Evolutionary conservation across 2,888 invertebrate species (phyloP), one percentile per base, ranked within the genome.

Genomic region (Scaptomyza reducta): DNA sequence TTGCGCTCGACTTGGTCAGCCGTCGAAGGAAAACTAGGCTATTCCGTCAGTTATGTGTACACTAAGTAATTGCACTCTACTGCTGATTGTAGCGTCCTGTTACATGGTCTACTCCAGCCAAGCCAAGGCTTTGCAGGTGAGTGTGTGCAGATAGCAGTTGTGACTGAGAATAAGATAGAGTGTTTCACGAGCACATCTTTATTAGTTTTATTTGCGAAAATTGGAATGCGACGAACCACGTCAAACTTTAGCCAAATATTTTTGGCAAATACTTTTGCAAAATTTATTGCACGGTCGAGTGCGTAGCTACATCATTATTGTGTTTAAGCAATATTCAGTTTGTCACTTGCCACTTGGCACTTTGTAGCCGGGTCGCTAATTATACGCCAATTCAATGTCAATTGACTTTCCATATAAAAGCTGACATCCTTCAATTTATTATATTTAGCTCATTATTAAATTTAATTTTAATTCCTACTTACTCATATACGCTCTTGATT

Each of bases 111-210:
- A 74, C 42, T 74, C 79, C 72, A 81, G 77, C 61, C 85, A 87
- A 10, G 88, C 89, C 50, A 88, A 77, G 68, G 53, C 77, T 16
- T 27, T 77, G 56, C 88, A 89, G 88, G 89, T 90, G 66, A 90
- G 89, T 81, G 22, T 80, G 22, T 25, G 46, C 40, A 31, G 16
- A 35, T 35, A 14, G 16, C 22, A 13, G 5, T 29, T n/a, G 38
- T 38, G 6, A 29, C 16, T 16, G 13, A 5, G n/a, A 47, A n/a
- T 33, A 42, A 46, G 44, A 47, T 25, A 22, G 31, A 49, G 51
- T 18, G 47, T 41, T 46, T n/a, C 47, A 46, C 64, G 51, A 70
- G 64, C 14, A 38, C 59, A 68, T 73, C 73, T 78, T 87, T 80
- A 80, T 87, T 75, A 84, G 83, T 67, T 74, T 69, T 71, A 73